Evolutionary conservation across 2,888 invertebrate genomes (phyloP), one percentile per base, ranked within the genome.

Genomic region (Drosophila limbata): DNA sequence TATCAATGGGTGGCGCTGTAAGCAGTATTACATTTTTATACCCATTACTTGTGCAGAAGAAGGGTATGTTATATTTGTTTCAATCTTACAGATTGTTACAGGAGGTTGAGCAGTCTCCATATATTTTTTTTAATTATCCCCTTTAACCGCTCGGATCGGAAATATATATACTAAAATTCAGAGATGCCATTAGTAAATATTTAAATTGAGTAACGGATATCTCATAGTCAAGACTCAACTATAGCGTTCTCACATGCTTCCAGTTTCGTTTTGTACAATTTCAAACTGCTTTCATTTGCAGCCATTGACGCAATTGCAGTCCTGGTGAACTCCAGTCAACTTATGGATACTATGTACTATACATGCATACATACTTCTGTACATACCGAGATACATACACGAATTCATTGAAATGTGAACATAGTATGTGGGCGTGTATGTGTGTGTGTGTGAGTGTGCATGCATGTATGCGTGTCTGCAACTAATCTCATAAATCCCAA

Each of bases 401-500:
- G 48, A 6, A 17, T 1, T 25, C 25, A 53, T 15, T 17, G 15
- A 9, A 40, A 44, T 56, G 11, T 25, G 6, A 37, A n/a, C 13
- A 6, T 25, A 5, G 35, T 37, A 37, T 6, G n/a, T n/a, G n/a
- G 13, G 6, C 2, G 15, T 42, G 15, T 35, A 9, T 45, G 25
- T 39, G 35, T 21, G 21, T 25, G 45, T 25, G 25, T 25, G 25
- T 25, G 25, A 5, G 25, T 25, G 25, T 25, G 5, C 25, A 6
- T 25, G 5, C 6, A 25, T 65, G 47, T 53, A 66, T 59, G 65
- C 63, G 63, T 60, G 71, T 75, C 70, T 77, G 84, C 62, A 83
- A 75, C 81, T 84, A 87, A 84, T 84, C 87, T 84, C 84, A 87
- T 84, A 87, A 84, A 84, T 84, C 84, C 82, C 84, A 84, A 87